A percentile compares a stretch with the other conserved stretches of the same genome.
phyloP scores from a whole-genome alignment of 1,140 invertebrate species.

The Bactericera cockerelli region DNA sequence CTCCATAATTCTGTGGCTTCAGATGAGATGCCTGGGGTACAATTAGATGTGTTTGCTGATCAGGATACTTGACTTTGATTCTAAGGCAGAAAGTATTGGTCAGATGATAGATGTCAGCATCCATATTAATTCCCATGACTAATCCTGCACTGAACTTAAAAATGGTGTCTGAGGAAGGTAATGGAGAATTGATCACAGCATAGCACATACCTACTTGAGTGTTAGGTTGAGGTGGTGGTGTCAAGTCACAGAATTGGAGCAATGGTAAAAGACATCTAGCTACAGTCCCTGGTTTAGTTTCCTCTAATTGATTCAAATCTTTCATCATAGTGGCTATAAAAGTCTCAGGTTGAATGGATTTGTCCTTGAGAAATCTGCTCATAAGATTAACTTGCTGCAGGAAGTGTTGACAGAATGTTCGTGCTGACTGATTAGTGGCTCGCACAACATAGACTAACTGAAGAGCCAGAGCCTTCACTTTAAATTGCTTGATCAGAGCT shows the following conservation, averaged over 20 bases:
- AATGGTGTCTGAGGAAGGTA: constrained; percentile 61
- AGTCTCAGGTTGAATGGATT: constrained; percentile 44
- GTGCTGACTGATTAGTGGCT: constrained; percentile 39
- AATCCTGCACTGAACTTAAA: constrained; percentile 89
- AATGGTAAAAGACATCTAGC: constrained; percentile 64
- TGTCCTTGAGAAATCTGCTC: constrained; percentile 32
- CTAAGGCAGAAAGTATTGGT: constrained; percentile 52
- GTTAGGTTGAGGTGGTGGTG: constrained; percentile 42
- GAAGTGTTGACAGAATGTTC: constrained; percentile 43
- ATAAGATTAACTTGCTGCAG: constrained; percentile 41
- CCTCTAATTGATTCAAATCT: constrained; percentile 56
- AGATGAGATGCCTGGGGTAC: constrained; percentile 56
- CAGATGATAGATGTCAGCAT: constrained; percentile 70
- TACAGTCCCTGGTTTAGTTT: constrained; percentile 71
- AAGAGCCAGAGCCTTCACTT: constrained; percentile 65
- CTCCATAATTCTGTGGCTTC: constrained; percentile 14
- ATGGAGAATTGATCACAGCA: constrained; percentile 70
- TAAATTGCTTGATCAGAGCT: constrained; percentile 62
- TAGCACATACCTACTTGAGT: constrained; percentile 47
- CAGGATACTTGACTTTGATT: constrained; percentile 79
- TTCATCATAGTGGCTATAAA: constrained; percentile 66
- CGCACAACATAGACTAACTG: constrained; percentile 60
- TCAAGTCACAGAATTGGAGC: constrained; percentile 43
- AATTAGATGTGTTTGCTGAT: constrained; percentile 70
- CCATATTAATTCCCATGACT: constrained; percentile 66